Evolutionary conservation across 2,797 vertebrate genomes (phyloP), one percentile per base, ranked within the genome.

Genomic region (Chromobotia macracanthus): DNA sequence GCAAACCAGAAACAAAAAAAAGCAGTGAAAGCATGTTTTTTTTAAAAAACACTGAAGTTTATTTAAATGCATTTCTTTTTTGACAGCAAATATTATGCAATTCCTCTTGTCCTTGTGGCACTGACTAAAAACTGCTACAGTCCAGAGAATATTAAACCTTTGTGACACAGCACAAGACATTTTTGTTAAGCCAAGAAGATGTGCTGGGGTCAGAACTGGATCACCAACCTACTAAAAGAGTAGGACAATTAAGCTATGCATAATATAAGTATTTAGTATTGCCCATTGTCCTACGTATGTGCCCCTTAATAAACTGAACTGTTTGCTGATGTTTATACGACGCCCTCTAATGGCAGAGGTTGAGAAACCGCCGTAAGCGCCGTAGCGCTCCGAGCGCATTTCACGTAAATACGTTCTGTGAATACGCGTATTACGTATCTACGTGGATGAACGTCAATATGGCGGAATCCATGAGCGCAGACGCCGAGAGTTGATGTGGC

Each of bases 401-500:
- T 61, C 28, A 10, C 44, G 55, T 56, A 38, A 64, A 70, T 56
- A 53, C 5, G 25, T 35, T 44, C 18, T 9, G 31, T 19, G 69
- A 19, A 2, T n/a, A 12, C 15, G 16, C 69, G 13, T 74, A 23
- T 19, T 66, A 67, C 77, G 48, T 80, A 67, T 50, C 23, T 44
- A 75, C 81, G 81, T 75, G 23, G 25, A 18, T 50, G 71, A 31
- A 82, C 38, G 75, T 82, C 71, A 82, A 84, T 66, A 73, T 80
- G 80, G 61, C 44, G 7, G 75, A 56, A 48, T 16, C 12, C 41
- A 51, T 61, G 71, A 69, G 65, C 31, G 77, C 21, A 46, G 64
- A 8, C 9, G 35, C n/a, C 15, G 23, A 2, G 77, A 82, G 84
- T 82, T 84, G 82, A 86, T 82, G 84, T 82, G 84, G 78, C 84